Percentiles rank a stretch among this genome's conserved stretches.
Conservation (phyloP, 1,140 invertebrate genomes). For the Diploscapter pachys region DNA sequence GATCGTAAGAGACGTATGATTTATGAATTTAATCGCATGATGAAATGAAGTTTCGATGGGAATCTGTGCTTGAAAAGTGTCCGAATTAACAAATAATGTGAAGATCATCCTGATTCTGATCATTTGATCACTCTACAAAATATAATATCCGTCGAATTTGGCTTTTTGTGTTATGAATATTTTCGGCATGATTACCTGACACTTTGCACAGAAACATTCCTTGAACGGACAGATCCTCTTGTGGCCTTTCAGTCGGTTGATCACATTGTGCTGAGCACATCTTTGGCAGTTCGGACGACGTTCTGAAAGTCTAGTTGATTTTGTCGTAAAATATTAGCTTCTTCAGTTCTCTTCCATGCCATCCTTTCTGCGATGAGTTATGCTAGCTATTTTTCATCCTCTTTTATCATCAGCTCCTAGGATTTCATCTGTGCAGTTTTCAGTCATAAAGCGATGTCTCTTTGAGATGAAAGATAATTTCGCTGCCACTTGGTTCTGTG, state of each 20-base stretch:
- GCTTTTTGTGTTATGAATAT: no score
- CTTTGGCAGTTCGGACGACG: slow-evolving; percentile 63
- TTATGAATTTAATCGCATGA: no score
- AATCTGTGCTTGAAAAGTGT: neutral
- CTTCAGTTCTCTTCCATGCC: neutral
- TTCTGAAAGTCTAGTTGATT: slow-evolving; percentile 27
- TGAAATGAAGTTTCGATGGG: neutral
- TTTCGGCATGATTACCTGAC: slow-evolving; percentile 9
- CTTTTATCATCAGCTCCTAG: neutral
- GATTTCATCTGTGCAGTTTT: neutral
- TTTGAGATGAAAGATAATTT: no score
- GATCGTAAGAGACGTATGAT: neutral
- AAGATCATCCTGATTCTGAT: no score
- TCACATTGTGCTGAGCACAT: slow-evolving; percentile 63
- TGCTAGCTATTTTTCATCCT: neutral
- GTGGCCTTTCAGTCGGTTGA: slow-evolving; percentile 63
- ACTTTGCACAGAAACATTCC: slow-evolving; percentile 62
- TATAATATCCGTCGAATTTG: no score
- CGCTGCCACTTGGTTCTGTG: no score
- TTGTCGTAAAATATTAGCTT: neutral
- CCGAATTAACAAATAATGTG: no score
- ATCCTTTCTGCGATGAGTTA: neutral
- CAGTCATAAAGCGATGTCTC: neutral
- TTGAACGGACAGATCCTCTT: slow-evolving; percentile 62
- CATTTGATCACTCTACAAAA: no score